A percentile compares a stretch with the other conserved stretches of the same genome.
These are phyloP conservation scores for Urechis unicinctus DNA, from an alignment of 2,888 invertebrate genomes.

Conservation along the genomic window DNA sequence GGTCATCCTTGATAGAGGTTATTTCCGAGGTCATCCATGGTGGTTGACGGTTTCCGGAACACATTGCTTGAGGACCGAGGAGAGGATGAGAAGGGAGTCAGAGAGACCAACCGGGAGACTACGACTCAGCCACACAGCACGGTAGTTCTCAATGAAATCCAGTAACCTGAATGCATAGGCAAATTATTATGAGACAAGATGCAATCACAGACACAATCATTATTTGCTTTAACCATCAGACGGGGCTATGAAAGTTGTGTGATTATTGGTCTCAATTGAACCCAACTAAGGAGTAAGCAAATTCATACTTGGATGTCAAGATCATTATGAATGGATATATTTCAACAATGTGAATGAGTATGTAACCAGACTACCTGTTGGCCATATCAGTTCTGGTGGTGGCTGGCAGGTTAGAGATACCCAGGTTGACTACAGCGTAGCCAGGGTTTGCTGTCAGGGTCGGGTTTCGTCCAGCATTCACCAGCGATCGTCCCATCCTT, in stretches of 20 bases:
- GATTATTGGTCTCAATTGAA: too few species aligned
- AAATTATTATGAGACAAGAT: too few species aligned
- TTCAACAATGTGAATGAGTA: not conserved
- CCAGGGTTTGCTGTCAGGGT: conserved; percentile 53
- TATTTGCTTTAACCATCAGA: too few species aligned
- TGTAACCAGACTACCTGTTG: conserved; percentile 53
- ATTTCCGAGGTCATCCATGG: too few species aligned
- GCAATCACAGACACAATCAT: too few species aligned
- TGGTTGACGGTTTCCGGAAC: too few species aligned
- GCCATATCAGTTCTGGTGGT: conserved; percentile 63
- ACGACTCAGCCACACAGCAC: conserved; percentile 9
- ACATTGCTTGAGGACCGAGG: conserved; percentile 10
- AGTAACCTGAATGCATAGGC: conserved; percentile 11
- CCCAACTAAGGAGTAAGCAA: too few species aligned
- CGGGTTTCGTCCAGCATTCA: conserved; percentile 56
- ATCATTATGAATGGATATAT: not conserved
- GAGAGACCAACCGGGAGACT: conserved; percentile 8
- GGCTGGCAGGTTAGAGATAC: conserved; percentile 60
- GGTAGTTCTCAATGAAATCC: conserved; percentile 10
- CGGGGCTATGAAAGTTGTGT: too few species aligned
- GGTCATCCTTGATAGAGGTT: too few species aligned
- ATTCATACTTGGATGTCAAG: too few species aligned
- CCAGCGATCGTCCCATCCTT: conserved; percentile 4
- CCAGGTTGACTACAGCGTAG: conserved; percentile 58
- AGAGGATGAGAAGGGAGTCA: conserved; percentile 9